A percentile compares a stretch with the other conserved stretches of the same genome.
These are phyloP conservation scores for Kuschelorhynchus macadamiae DNA, from an alignment of 2,888 invertebrate genomes.

Conservation along the genomic window DNA sequence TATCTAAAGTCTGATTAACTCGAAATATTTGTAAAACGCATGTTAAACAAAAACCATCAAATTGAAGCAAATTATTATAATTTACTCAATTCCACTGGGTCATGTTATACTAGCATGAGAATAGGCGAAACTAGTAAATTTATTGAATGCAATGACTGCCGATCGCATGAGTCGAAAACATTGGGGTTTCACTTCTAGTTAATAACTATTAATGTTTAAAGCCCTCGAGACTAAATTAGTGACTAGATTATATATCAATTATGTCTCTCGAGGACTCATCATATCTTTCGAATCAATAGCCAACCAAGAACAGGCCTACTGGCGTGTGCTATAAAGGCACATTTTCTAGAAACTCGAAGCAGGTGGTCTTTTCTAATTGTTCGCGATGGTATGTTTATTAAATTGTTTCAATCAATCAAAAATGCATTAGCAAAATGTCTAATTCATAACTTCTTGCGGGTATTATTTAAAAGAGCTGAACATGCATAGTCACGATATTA, in stretches of 20 bases:
- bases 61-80: conserved; percentile 4
- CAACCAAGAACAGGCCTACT: conserved; percentile 24
- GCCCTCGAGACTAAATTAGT: conserved; percentile 63
- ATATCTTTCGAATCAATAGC: conserved; percentile 32
- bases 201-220: conserved; percentile 63
- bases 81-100: conserved; percentile 12
- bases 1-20: too few species aligned
- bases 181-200: conserved; percentile 46
- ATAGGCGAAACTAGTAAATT: conserved; percentile 25
- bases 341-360: conserved; percentile 19
- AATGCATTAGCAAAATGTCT: conserved; percentile 26
- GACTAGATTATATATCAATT: conserved; percentile 65
- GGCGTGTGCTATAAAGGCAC: conserved; percentile 8
- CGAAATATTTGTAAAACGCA: too few species aligned
- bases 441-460: conserved; percentile 14
- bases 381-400: background rate
- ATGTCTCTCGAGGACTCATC: conserved; percentile 48
- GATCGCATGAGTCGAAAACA: conserved; percentile 41
- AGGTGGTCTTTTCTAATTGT: conserved; percentile 36
- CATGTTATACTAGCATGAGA: conserved; percentile 21
- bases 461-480: too few species aligned
- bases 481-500: too few species aligned
- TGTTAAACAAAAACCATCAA: too few species aligned
- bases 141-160: conserved; percentile 16
- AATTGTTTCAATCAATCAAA: conserved; percentile 27